Base-by-base conservation (phyloP, 2,113 vertebrate species). In the Condylura cristata region DNA sequence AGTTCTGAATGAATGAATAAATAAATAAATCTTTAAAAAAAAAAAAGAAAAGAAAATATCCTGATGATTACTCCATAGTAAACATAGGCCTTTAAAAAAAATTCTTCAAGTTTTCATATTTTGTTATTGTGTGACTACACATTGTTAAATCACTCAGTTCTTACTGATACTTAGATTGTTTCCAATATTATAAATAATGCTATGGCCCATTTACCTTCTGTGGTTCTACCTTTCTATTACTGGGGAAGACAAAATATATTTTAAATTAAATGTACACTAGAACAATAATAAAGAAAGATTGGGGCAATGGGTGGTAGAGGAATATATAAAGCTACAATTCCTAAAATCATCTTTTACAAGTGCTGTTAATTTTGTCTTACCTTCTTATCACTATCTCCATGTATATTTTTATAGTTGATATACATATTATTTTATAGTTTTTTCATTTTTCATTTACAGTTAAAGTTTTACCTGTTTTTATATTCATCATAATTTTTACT, bases 401-500 rank as follows among this genome's bases (percentile, higher is more conserved):
- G 34, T 96, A 78, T 68, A 14, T 94, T 91, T 79, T 41, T 44
- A 32, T 78, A 65, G 22, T 82, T 91, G 5, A 56, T 93, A 80
- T 79, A 34, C 18, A 30, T 51, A 18, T 46, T n/a, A 65, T n/a
- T 75, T 91, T 84, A 58, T 17, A 56, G 20, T 74, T 82, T 74
- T 93, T 82, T 41, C 14, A 46, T 82, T 74, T 93, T 82, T 41
- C 14, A 46, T 60, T 78, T 95, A 86, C 65, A 48, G 66, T 81
- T 81, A 86, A 82, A 44, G 10, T 75, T 84, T 83, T 63, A 30
- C 14, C 41, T 51, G 3, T 56, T 80, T 39, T 66, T 68, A 58
- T 30, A 84, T 56, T 56, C n/a, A 83, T 84, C 30, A 37, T 92
- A 70, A 84, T 71, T 56, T 94, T 83, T 88, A 87, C 41, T 75